Conservation (phyloP, 1,140 invertebrate genomes). For the Scaptomyza graminum region DNA sequence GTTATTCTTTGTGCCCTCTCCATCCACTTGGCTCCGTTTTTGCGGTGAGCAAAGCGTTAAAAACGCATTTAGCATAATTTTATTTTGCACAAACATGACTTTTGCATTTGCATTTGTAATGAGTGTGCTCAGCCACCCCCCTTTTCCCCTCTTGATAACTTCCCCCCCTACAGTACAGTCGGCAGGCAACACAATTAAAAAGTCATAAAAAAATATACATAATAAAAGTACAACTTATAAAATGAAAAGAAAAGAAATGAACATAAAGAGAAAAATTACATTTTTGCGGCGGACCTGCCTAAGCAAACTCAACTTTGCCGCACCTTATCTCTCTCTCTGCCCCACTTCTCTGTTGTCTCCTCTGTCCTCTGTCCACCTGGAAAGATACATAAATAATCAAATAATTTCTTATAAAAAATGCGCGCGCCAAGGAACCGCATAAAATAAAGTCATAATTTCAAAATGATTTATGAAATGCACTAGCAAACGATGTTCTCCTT, state of each 20-base stretch:
- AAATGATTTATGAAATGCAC: constrained; percentile 78
- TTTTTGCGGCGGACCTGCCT: too few species aligned
- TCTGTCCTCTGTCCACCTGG: neutral
- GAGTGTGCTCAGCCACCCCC: constrained; percentile 21
- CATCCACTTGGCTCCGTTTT: neutral
- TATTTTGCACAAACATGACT: constrained; percentile 60
- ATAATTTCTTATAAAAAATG: constrained; percentile 80
- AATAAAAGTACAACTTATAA: constrained; percentile 19
- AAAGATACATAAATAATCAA: constrained; percentile 59
- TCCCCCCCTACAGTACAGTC: neutral
- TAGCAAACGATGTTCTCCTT: constrained; percentile 16
- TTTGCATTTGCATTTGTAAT: constrained; percentile 72
- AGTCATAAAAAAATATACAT: constrained; percentile 52
- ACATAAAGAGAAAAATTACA: constrained; percentile 8
- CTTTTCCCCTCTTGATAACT: neutral
- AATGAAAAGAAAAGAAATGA: constrained; percentile 20
- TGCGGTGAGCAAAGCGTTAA: constrained; percentile 41
- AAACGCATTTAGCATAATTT: constrained; percentile 60
- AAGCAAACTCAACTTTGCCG: neutral
- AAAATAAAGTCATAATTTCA: constrained; percentile 81
- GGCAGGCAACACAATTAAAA: constrained; percentile 59
- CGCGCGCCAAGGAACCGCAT: constrained; percentile 50
- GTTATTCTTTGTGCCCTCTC: neutral
- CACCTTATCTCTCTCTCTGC: constrained; percentile 21
- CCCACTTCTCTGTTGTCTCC: neutral